These are phyloP conservation scores for Drosophila anomalipes DNA, from an alignment of 2,888 invertebrate genomes.

Conservation along the genomic window DNA sequence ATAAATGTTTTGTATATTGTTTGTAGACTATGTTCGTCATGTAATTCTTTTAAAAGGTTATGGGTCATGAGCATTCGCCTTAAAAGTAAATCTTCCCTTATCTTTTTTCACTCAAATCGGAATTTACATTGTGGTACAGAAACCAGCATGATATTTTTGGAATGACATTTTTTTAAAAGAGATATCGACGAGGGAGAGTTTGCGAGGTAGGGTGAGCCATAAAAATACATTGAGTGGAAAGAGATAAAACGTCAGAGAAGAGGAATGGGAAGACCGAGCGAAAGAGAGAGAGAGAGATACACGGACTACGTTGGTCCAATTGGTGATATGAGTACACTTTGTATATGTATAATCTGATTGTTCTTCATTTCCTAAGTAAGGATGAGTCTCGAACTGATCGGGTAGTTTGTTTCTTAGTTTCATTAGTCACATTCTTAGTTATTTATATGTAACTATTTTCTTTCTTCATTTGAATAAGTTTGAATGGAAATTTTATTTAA, in stretches of 20 bases:
- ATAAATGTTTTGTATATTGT: constrained; percentile 44
- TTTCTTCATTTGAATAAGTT: not conserved
- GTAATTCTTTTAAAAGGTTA: not conserved
- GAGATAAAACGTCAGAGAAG: not conserved
- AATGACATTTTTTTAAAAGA: not conserved
- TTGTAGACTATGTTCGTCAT: constrained; percentile 8
- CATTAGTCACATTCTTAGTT: constrained; percentile 2
- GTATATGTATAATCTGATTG: not conserved
- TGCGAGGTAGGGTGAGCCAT: not conserved
- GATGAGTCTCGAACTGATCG: not conserved
- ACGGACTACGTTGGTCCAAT: constrained; percentile 17
- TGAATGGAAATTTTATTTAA: not conserved
- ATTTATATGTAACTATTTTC: not conserved
- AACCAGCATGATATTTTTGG: not conserved
- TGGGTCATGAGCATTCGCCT: not conserved
- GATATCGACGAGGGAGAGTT: not conserved
- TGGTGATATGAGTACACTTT: not conserved
- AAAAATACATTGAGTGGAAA: not conserved
- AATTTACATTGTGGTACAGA: not conserved
- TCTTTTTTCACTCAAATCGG: not conserved
- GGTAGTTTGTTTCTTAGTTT: constrained; percentile 2
- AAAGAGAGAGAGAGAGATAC: not conserved
- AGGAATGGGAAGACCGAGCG: not conserved
- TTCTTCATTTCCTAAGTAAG: not conserved
- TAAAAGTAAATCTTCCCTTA: not conserved